These are phyloP conservation scores for Betta splendens DNA, from an alignment of 2,797 vertebrate genomes.

Conservation along the genomic window DNA sequence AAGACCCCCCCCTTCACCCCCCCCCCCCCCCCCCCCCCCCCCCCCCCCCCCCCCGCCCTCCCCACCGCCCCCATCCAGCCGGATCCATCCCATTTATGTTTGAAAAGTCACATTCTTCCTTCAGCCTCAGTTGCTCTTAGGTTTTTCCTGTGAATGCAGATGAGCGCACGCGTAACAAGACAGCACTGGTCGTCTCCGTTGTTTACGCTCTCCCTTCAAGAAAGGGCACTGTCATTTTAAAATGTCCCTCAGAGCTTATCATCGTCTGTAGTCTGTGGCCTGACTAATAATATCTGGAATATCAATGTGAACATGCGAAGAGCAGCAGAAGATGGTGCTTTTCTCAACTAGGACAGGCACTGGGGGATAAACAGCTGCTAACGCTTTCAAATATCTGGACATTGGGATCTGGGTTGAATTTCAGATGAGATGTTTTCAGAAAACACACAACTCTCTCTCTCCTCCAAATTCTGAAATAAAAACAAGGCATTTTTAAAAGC, in stretches of 20 bases:
- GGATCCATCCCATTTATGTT: slow-evolving; percentile 5
- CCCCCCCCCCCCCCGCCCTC: neutral
- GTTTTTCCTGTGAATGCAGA: slow-evolving; percentile 46
- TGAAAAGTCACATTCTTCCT: slow-evolving; percentile 48
- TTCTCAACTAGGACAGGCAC: slow-evolving; percentile 45
- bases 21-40: neutral
- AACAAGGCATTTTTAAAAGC: slow-evolving; percentile 47
- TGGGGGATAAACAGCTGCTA: slow-evolving; percentile 46
- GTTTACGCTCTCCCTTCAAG: slow-evolving; percentile 51
- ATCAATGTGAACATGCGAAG: slow-evolving; percentile 42
- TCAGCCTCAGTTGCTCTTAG: slow-evolving; percentile 25
- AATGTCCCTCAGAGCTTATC: slow-evolving; percentile 62
- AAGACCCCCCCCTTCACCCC: neutral
- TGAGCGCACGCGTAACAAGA: slow-evolving; percentile 50
- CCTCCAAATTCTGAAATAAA: neutral
- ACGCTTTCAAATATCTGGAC: slow-evolving; percentile 27
- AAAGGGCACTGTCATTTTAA: slow-evolving; percentile 72
- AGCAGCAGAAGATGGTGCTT: slow-evolving; percentile 34
- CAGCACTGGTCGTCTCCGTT: slow-evolving; percentile 33
- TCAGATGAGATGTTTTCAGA: slow-evolving; percentile 39
- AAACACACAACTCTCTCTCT: slow-evolving; percentile 12
- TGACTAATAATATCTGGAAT: slow-evolving; percentile 56
- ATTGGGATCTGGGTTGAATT: slow-evolving; percentile 40
- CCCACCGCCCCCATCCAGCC: slow-evolving; percentile 5
- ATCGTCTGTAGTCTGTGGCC: slow-evolving; percentile 54